These are phyloP conservation scores for Scaptomyza parva DNA, from an alignment of 2,888 invertebrate species.

Conservation along the genomic window DNA sequence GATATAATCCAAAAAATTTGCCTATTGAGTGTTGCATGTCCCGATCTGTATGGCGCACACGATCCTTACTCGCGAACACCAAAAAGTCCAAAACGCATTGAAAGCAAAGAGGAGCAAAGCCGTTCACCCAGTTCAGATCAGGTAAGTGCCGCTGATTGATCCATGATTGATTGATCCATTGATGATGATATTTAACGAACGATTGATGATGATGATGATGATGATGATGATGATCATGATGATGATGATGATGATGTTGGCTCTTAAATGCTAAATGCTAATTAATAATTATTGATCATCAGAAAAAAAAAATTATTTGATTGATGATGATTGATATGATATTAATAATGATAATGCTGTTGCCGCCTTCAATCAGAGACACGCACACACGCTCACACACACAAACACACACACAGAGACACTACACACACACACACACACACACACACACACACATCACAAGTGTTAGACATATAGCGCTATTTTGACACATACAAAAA, in stretches of 20 bases:
- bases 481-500: constrained; percentile 10
- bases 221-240: constrained; percentile 17
- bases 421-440: constrained; percentile 31
- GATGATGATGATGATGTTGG: constrained; percentile 35
- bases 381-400: constrained; percentile 40
- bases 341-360: constrained; percentile 48
- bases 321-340: constrained; percentile 39
- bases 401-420: constrained; percentile 30
- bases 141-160: constrained; percentile 86
- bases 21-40: constrained; percentile 94
- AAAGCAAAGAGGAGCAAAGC: constrained; percentile 87
- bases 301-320: no score
- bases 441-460: constrained; percentile 16
- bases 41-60: constrained; percentile 95
- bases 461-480: constrained; percentile 45
- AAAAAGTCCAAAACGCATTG: constrained; percentile 89
- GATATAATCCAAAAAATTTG: constrained; percentile 96
- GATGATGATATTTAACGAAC: not conserved
- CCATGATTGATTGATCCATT: constrained; percentile 25
- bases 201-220: constrained; percentile 25
- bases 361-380: constrained; percentile 55
- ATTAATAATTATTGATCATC: constrained; percentile 40
- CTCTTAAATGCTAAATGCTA: constrained; percentile 37
- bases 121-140: constrained; percentile 95
- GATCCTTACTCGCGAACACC: constrained; percentile 94